Evolutionary conservation across 2,113 vertebrate species (phyloP), one percentile per base, ranked within the genome.

Genomic region (Oryzias melastigma): DNA sequence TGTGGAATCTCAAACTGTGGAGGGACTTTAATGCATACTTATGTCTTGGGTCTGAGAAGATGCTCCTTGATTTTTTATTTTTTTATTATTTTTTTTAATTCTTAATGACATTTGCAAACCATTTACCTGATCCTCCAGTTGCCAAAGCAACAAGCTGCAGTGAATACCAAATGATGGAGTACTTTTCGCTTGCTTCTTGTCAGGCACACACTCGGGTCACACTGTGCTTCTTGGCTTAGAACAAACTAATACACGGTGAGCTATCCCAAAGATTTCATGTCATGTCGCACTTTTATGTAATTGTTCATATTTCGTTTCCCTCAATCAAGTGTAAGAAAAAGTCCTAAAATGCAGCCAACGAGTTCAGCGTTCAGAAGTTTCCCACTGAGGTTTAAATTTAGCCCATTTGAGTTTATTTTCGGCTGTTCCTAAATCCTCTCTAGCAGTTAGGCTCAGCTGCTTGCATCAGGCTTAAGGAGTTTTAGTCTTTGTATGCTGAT

Each of bases 91-190:
- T 64, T 65, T 58, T 72, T 81, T 59, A 65, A 72, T 65, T 77
- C 51, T 64, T 79, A 62, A 78, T 77, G 52, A 75, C 52, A 77
- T 82, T 82, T 80, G 58, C 35, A 55, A 73, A 44, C 14, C 25
- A 54, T 65, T 74, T 52, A 74, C 54, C 56, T 35, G 49, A 65
- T 83, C 52, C 56, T 29, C 20, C 25, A 10, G 71, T 84, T 86
- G 46, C 80, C 73, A 75, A 47, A 78, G 82, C 71, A 86, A 80
- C 84, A 75, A 40, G 25, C 64, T 47, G 51, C 55, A 59, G 65
- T 68, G 52, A 74, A 54, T 52, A 19, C 14, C 57, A 68, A 22
- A 58, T 59, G 46, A 62, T 29, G 18, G 12, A 19, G 18, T 44
- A 62, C 19, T 55, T 35, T 47, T 22, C 62, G n/a, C 70, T 52